Evolutionary conservation across 2,888 invertebrate genomes (phyloP).

Genomic region (Tetramorium bicarinatum): DNA sequence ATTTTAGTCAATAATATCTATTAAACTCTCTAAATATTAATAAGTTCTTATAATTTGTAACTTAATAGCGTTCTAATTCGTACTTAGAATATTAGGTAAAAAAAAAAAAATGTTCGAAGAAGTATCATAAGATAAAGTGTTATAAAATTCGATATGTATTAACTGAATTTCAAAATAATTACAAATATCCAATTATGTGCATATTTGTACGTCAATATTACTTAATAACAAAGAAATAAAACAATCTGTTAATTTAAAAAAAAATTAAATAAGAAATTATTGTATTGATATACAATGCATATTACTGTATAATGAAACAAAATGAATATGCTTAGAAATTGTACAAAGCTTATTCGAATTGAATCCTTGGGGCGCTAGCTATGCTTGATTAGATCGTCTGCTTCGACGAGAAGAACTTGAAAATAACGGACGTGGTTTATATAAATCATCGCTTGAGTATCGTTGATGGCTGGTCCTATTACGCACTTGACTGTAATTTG

Average conservation of each 20-base stretch:
- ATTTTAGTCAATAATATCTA: neutral
- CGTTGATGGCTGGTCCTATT: slow-evolving; percentile 88
- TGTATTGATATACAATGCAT: slow-evolving; percentile 1
- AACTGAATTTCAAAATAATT: neutral
- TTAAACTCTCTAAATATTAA: slow-evolving; percentile 9
- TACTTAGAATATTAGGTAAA: neutral
- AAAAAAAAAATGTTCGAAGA: neutral
- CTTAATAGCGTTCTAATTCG: neutral
- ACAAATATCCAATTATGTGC: neutral
- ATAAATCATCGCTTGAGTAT: slow-evolving; percentile 91
- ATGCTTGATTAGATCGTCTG: slow-evolving; percentile 86
- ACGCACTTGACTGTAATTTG: slow-evolving; percentile 76
- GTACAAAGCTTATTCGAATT: slow-evolving; percentile 69
- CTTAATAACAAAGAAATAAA: slow-evolving; percentile 3
- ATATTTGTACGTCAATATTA: neutral
- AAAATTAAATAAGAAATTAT: slow-evolving; percentile 5
- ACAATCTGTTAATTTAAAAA: neutral
- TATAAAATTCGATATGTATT: neutral
- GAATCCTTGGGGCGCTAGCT: slow-evolving; percentile 77
- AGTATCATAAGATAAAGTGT: slow-evolving; percentile 4
- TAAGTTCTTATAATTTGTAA: neutral
- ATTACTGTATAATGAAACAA: neutral
- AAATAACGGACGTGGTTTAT: slow-evolving; percentile 90
- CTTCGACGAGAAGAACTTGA: slow-evolving; percentile 87
- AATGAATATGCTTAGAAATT: slow-evolving; percentile 49